phyloP scores from a whole-genome alignment of 2,113 vertebrate species.

The Oreochromis spilurus region DNA sequence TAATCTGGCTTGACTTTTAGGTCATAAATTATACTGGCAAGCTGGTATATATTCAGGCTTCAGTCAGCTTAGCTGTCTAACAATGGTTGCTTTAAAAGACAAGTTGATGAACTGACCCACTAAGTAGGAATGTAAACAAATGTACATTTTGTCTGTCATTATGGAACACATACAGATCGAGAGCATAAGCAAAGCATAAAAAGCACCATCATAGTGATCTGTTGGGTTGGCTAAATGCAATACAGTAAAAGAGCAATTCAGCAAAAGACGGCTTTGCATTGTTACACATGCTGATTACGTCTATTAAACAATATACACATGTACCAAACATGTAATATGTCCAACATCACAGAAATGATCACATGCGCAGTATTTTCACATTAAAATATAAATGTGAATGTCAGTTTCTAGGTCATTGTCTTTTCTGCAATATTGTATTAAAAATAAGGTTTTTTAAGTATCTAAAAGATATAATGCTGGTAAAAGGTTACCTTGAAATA shows the following conservation, averaged over 20 bases:
- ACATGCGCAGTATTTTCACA: background rate
- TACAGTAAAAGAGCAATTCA: background rate
- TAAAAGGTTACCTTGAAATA: background rate
- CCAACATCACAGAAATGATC: background rate
- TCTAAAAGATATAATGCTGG: background rate
- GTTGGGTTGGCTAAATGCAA: background rate
- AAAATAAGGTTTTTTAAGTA: background rate
- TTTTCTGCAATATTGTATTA: background rate
- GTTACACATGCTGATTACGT: background rate
- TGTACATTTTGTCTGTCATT: background rate
- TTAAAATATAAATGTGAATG: background rate
- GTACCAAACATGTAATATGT: background rate
- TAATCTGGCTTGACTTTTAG: constrained; percentile 74
- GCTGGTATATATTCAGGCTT: constrained; percentile 56
- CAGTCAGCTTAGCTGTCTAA: constrained; percentile 15
- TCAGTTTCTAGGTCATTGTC: background rate
- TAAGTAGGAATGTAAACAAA: constrained; percentile 48
- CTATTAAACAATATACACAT: background rate
- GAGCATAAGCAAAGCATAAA: background rate
- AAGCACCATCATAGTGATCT: background rate
- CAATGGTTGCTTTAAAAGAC: constrained; percentile 34
- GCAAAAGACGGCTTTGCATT: background rate
- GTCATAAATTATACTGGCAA: constrained; percentile 70
- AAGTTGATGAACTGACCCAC: constrained; percentile 29
- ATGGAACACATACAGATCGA: background rate